Conservation (phyloP, 2,888 invertebrate species). For the Dicycla oo region DNA sequence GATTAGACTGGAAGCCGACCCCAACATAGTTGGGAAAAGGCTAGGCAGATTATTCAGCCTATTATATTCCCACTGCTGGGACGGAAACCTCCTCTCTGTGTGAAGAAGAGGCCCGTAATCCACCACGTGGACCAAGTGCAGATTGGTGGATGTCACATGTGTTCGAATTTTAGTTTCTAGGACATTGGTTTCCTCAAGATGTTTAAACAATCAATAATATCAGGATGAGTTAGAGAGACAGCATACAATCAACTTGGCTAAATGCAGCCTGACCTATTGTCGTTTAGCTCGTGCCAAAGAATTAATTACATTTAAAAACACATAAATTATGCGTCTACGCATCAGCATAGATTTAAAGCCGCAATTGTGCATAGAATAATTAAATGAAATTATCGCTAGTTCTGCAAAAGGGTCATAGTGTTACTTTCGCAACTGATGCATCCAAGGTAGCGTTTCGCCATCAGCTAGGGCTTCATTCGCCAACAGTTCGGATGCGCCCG, state of each 20-base stretch:
- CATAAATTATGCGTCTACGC: background rate
- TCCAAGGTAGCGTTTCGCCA: constrained; percentile 72
- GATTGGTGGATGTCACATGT: background rate
- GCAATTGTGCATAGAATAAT: constrained; percentile 35
- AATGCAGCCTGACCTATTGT: background rate
- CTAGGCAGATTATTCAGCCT: background rate
- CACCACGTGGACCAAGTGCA: background rate
- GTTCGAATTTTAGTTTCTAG: background rate
- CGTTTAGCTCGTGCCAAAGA: background rate
- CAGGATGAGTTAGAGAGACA: background rate
- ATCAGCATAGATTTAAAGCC: background rate
- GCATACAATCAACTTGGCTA: background rate
- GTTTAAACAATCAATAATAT: background rate
- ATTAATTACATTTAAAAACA: background rate
- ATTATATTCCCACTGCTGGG: too few species aligned
- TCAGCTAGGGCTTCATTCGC: constrained; percentile 71
- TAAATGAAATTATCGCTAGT: constrained; percentile 42
- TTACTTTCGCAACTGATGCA: constrained; percentile 63
- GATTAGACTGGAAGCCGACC: too few species aligned
- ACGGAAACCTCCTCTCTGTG: background rate
- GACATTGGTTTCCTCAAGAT: background rate
- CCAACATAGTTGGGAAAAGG: too few species aligned
- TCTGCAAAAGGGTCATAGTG: constrained; percentile 57
- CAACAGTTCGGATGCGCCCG: constrained; percentile 72
- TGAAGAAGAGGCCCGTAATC: background rate